A percentile compares a stretch with the other conserved stretches of the same genome.
Conservation (phyloP, 2,888 invertebrate species). For the Cheilosia grossa region DNA sequence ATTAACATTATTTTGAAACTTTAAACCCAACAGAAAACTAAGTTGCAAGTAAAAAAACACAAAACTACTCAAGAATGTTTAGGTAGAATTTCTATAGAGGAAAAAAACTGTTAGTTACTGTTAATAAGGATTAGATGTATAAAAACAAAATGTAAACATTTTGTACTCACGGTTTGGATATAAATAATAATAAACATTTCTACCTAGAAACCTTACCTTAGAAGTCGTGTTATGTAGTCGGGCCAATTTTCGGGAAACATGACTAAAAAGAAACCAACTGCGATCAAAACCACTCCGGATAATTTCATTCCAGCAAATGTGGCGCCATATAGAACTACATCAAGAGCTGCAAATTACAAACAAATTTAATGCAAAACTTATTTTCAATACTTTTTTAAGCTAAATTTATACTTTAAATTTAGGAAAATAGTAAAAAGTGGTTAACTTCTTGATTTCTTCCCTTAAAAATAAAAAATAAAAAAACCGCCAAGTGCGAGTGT, state of each 20-base stretch:
- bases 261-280: constrained; percentile 95
- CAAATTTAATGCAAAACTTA: not conserved
- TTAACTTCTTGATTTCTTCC: too few species aligned
- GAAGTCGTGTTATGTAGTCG: constrained; percentile 94
- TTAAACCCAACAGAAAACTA: not conserved
- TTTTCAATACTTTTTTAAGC: not conserved
- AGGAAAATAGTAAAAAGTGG: too few species aligned
- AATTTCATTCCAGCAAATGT: constrained; percentile 97
- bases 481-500: too few species aligned
- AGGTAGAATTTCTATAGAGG: constrained; percentile 15
- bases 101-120: constrained; percentile 31
- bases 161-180: constrained; percentile 56
- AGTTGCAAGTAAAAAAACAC: constrained; percentile 19
- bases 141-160: constrained; percentile 24
- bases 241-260: constrained; percentile 99
- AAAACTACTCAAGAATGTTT: constrained; percentile 8
- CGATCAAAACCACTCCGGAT: constrained; percentile 95
- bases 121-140: constrained; percentile 7
- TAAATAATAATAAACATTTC: constrained; percentile 10
- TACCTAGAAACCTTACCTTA: constrained; percentile 87
- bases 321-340: constrained; percentile 92
- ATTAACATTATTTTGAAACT: not conserved
- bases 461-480: too few species aligned
- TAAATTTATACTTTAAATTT: too few species aligned
- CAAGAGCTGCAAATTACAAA: constrained; percentile 86